phyloP scores from a whole-genome alignment of 2,888 invertebrate species.

The Eumerus sabulonum region DNA sequence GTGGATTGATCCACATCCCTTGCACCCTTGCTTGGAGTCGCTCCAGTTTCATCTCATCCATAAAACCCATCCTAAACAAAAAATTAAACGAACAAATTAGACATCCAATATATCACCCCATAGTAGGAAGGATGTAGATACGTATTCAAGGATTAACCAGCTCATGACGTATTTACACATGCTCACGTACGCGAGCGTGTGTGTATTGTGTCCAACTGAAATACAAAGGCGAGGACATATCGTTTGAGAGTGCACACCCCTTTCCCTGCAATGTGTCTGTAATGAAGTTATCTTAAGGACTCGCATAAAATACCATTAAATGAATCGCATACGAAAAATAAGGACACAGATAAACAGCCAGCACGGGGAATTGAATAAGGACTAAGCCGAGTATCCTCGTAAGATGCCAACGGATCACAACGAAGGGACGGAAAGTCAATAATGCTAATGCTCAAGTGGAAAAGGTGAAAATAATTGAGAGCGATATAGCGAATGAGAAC shows the following conservation, averaged over 20 bases:
- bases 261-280: slow-evolving; percentile 3
- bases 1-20: no score
- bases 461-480: slow-evolving; percentile 63
- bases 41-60: no score
- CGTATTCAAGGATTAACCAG: slow-evolving; percentile 65
- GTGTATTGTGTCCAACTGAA: slow-evolving; percentile 11
- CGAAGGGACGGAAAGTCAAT: slow-evolving; percentile 34
- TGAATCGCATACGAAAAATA: slow-evolving; percentile 48
- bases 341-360: slow-evolving; percentile 30
- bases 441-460: slow-evolving; percentile 47
- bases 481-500: slow-evolving; percentile 39
- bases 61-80: background rate
- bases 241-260: no score
- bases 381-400: no score
- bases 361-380: slow-evolving; percentile 11
- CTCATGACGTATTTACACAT: slow-evolving; percentile 49
- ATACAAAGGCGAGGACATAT: no score
- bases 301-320: slow-evolving; percentile 39
- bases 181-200: slow-evolving; percentile 28
- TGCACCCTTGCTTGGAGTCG: no score
- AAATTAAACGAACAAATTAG: slow-evolving; percentile 11
- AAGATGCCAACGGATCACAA: background rate
- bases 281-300: slow-evolving; percentile 32
- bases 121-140: slow-evolving; percentile 52
- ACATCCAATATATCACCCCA: slow-evolving; percentile 58